Conservation (phyloP, 1,140 invertebrate genomes). For the Aleiodes sp. region DNA sequence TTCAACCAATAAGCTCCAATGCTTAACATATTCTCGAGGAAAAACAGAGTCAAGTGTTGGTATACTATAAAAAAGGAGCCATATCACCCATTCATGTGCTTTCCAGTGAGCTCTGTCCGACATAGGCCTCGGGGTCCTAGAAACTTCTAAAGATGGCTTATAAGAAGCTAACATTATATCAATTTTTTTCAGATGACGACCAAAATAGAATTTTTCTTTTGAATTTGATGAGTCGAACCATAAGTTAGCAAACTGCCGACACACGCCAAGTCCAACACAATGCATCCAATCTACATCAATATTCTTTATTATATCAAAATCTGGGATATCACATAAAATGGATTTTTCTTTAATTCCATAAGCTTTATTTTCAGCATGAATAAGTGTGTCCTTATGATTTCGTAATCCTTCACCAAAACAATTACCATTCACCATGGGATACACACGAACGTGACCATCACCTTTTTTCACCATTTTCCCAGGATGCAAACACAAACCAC, state of each 20-base stretch:
- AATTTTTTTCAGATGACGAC: no score
- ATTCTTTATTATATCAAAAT: conserved; percentile 26
- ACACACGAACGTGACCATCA: conserved; percentile 33
- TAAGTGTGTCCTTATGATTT: conserved; percentile 33
- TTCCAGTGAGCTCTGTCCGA: conserved; percentile 42
- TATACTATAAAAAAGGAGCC: conserved; percentile 42
- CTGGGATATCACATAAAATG: conserved; percentile 20
- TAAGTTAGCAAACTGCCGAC: conserved; percentile 30
- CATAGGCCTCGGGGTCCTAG: conserved; percentile 40
- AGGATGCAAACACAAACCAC: neutral
- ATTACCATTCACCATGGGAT: conserved; percentile 34
- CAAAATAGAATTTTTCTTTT: conserved; percentile 39
- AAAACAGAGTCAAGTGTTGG: conserved; percentile 36
- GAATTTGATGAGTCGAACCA: conserved; percentile 41
- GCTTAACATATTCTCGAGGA: conserved; percentile 38
- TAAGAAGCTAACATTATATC: no score
- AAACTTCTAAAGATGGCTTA: no score
- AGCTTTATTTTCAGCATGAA: neutral
- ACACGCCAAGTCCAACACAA: conserved; percentile 39
- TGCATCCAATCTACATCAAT: conserved; percentile 46
- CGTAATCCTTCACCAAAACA: conserved; percentile 35
- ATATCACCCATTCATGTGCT: conserved; percentile 46
- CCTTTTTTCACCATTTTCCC: neutral
- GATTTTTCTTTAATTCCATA: conserved; percentile 14
- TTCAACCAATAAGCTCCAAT: conserved; percentile 42